Conservation (phyloP, 2,888 invertebrate genomes). For the Eledona agricola region DNA sequence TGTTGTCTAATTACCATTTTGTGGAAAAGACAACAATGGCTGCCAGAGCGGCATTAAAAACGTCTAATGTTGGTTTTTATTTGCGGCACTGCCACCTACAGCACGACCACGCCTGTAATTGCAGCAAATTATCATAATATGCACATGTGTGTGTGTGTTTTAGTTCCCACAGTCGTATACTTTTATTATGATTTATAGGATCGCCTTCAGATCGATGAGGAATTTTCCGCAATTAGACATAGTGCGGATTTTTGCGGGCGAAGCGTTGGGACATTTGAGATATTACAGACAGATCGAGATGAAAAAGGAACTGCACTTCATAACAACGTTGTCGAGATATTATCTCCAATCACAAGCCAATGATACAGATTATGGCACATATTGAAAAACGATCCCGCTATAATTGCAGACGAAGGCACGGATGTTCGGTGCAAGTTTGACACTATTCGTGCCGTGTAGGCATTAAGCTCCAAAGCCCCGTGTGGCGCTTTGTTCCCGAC, state of each 20-base stretch:
- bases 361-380: conserved; percentile 35
- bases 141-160: conserved; percentile 42
- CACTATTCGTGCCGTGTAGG: conserved; percentile 31
- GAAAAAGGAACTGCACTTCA: conserved; percentile 28
- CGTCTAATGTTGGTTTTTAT: conserved; percentile 21
- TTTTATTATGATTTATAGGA: conserved; percentile 37
- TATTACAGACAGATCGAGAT: conserved; percentile 3
- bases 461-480: conserved; percentile 14
- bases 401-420: conserved; percentile 32
- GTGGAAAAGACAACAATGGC: conserved; percentile 27
- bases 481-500: no score
- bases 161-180: conserved; percentile 42
- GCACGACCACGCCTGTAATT: conserved; percentile 35
- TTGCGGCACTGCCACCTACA: conserved; percentile 30
- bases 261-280: conserved; percentile 15
- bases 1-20: conserved; percentile 22
- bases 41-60: conserved; percentile 10
- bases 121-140: conserved; percentile 35
- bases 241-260: conserved; percentile 11
- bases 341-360: conserved; percentile 35
- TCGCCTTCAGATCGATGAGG: conserved; percentile 20
- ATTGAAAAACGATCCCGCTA: conserved; percentile 35
- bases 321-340: conserved; percentile 32
- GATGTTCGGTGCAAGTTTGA: conserved; percentile 31
- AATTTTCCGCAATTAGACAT: conserved; percentile 20